Evolutionary conservation across 1,140 invertebrate species (phyloP), one percentile per base, ranked within the genome.

Genomic region (Magallana angulata): DNA sequence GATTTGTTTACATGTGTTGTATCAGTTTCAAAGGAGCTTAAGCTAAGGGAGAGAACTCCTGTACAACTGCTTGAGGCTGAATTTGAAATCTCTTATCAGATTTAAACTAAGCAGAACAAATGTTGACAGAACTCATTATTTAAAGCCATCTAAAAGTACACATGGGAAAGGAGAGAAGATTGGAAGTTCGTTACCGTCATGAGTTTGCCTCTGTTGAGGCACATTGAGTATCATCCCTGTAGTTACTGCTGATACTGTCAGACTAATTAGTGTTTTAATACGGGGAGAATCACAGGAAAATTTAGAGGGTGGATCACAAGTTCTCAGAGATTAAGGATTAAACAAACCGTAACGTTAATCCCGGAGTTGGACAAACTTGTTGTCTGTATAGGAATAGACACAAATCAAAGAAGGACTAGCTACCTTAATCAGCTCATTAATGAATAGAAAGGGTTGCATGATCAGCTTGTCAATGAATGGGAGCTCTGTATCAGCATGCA

Each of bases 31-130:
- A 64, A 64, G 16, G 60, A 64, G 60, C 18, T n/a, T 24, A 24
- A 64, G 18, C 60, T 6, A 64, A 60, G 59, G 60, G 60, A 64
- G 16, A 64, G 16, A n/a, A 64, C 1, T 60, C 59, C 60, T 16
- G 16, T 64, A 18, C 18, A 18, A 18, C 12, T 16, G 18, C 16
- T n/a, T 64, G 60, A 64, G 18, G 60, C 16, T 64, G 60, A 14
- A 64, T 64, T 64, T n/a, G 60, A n/a, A n/a, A 7, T 64, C 0
- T 16, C 60, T 18, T 7, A n/a, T 64, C 60, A 64, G 18, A 64
- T n/a, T 64, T 64, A 36, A 64, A 64, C 60, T 18, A 64, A 64
- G 60, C 60, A 64, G 60, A 64, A 64, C 60, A 64, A n/a, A n/a
- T 64, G 18, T 64, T 64, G 16, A 64, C 60, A 64, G 16, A 64